Conservation (phyloP, 2,888 invertebrate species). For the Cantharis flavilabris region DNA sequence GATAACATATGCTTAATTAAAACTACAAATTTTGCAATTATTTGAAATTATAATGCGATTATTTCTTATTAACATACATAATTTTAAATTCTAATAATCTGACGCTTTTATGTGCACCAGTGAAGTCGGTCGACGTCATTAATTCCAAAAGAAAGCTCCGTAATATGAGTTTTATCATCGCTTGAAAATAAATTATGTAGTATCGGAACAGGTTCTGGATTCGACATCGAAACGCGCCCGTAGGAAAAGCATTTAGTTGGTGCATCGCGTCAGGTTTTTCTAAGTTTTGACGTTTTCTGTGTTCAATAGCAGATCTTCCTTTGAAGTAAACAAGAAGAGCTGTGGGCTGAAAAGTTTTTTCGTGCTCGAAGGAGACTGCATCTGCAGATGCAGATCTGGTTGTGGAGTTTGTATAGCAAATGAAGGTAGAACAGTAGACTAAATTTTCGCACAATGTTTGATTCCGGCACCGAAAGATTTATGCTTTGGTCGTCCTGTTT, state of each 20-base stretch:
- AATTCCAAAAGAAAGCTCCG: neutral
- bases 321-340: neutral
- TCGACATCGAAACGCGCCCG: neutral
- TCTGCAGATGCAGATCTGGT: neutral
- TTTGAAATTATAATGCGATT: constrained; percentile 28
- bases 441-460: constrained; percentile 30
- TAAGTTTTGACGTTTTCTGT: neutral
- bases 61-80: constrained; percentile 14
- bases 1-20: constrained; percentile 31
- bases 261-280: neutral
- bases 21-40: constrained; percentile 30
- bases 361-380: neutral
- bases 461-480: constrained; percentile 29
- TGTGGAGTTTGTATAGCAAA: constrained; percentile 18
- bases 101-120: neutral
- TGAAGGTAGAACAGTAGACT: constrained; percentile 22
- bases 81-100: constrained; percentile 12
- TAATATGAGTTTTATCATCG: neutral
- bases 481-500: constrained; percentile 29
- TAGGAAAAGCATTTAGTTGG: neutral
- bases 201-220: neutral
- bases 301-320: neutral
- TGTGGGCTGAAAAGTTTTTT: neutral
- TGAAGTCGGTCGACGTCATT: neutral
- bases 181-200: neutral